Conservation (phyloP, 2,797 vertebrate species). For the Ctenochaetus hawaiiensis region DNA sequence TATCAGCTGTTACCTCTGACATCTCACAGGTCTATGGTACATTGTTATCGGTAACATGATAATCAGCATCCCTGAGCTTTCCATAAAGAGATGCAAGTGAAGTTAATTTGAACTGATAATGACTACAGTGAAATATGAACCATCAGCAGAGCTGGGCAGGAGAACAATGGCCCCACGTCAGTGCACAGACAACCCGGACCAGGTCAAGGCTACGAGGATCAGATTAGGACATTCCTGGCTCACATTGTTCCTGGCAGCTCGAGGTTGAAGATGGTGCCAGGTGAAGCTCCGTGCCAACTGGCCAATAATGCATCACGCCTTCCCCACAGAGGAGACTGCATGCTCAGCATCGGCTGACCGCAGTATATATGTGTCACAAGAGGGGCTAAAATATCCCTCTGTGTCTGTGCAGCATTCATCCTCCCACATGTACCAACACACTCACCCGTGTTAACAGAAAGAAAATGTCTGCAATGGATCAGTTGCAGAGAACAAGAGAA, state of each 20-base stretch:
- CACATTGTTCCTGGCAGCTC: conserved; percentile 58
- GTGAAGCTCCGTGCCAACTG: conserved; percentile 40
- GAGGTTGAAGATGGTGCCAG: conserved; percentile 49
- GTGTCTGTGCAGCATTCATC: conserved; percentile 39
- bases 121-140: conserved; percentile 74
- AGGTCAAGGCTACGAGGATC: conserved; percentile 77
- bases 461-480: conserved; percentile 7
- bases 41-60: conserved; percentile 77
- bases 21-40: conserved; percentile 52
- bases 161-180: conserved; percentile 75
- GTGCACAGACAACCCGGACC: conserved; percentile 57
- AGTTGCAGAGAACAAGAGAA: background rate
- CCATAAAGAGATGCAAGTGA: conserved; percentile 54
- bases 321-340: conserved; percentile 34
- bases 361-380: conserved; percentile 61
- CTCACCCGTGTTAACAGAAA: conserved; percentile 51
- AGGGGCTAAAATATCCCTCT: conserved; percentile 64
- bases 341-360: conserved; percentile 46
- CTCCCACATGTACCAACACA: conserved; percentile 58
- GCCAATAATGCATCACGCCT: conserved; percentile 58
- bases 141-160: conserved; percentile 54
- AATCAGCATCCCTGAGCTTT: conserved; percentile 44
- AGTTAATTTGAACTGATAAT: conserved; percentile 80
- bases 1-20: conserved; percentile 16
- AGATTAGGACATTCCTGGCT: conserved; percentile 79